Evolutionary conservation across 2,113 vertebrate genomes (phyloP), one percentile per base, ranked within the genome.

Genomic region (Morone saxatilis): DNA sequence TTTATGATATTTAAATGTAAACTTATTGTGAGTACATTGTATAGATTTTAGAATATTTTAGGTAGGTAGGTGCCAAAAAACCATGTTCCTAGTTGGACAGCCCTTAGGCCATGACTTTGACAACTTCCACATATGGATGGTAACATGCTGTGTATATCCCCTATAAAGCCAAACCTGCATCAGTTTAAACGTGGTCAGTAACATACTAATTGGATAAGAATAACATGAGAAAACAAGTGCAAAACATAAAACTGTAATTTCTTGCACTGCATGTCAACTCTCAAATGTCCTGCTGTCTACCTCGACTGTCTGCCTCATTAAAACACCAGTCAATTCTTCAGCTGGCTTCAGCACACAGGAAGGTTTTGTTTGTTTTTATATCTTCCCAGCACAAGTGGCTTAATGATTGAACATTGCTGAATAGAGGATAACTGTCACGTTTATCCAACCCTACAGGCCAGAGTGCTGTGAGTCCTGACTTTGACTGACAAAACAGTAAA

Each of bases 281-380:
- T 65, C 31, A 65, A 48, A n/a, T 53, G 7, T 57, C 47, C 31
- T 63, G 4, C 31, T 56, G 5, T 57, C 41, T 2, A 14, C 16
- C 22, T 40, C 5, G 0, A 47, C 57, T 43, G 31, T 48, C 53
- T 68, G 53, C 14, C 25, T 20, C 50, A 36, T 65, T 65, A 10
- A 72, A 45, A 68, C 43, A 47, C 25, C 22, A 81, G 40, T 66
- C 53, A 51, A 40, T 31, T 38, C 20, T 53, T 62, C 31, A 57
- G 8, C 43, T 71, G 41, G 41, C 31, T 76, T 47, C 31, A 17
- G 51, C 12, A 40, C 16, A 70, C 43, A 60, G 54, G 25, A 84
- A 54, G 54, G 1, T 31, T 38, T 76, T 72, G 53, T 77, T 85
- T 81, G 36, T 50, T 80, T 59, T 81, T 47, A 72, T 81, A 56